These are phyloP conservation scores for Chionoecetes opilio DNA, from an alignment of 1,140 invertebrate genomes.

Conservation along the genomic window DNA sequence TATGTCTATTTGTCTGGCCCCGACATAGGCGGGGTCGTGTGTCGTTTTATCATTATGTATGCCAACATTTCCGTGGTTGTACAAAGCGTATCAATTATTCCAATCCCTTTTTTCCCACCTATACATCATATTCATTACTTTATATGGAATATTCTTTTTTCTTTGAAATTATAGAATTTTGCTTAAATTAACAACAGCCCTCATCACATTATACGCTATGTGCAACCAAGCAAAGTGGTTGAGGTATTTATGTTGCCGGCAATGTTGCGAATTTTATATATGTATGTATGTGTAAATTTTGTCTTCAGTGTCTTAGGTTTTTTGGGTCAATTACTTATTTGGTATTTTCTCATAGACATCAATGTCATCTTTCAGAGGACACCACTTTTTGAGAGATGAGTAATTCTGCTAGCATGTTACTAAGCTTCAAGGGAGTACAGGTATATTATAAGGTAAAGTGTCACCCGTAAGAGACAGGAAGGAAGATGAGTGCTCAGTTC, in stretches of 20 bases:
- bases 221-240: not conserved
- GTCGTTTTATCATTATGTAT: not conserved
- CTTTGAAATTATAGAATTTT: not conserved
- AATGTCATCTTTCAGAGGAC: slow-evolving; percentile 36
- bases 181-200: not conserved
- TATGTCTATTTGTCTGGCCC: not conserved
- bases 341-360: not conserved
- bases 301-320: slow-evolving; percentile 48
- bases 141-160: not conserved
- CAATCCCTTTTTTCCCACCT: not conserved
- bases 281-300: slow-evolving; percentile 56
- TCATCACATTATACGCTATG: not conserved
- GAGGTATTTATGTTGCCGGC: slow-evolving; percentile 41
- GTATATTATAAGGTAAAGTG: not conserved
- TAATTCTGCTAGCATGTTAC: not conserved
- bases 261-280: slow-evolving; percentile 53
- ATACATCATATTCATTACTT: not conserved
- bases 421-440: not conserved
- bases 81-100: not conserved
- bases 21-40: not conserved
- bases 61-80: not conserved
- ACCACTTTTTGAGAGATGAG: slow-evolving; percentile 36
- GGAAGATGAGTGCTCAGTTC: not conserved
- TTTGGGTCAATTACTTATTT: not conserved
- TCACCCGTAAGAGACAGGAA: not conserved